Conservation (phyloP, 2,113 vertebrate species). For the Myanophis thanlyinensis region DNA sequence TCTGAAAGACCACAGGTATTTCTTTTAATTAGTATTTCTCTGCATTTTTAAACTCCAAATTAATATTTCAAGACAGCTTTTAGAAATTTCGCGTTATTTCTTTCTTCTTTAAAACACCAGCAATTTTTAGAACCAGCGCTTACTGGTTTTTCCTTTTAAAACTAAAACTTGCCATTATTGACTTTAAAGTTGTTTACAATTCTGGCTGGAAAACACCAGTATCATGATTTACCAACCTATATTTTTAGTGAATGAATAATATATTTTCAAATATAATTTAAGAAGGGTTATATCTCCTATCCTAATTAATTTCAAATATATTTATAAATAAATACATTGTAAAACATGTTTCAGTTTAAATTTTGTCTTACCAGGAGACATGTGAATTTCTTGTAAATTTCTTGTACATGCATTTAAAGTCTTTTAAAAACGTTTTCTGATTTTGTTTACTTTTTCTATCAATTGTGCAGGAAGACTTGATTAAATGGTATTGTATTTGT, state of each 20-base stretch:
- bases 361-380: neutral
- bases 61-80: neutral
- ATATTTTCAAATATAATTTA: neutral
- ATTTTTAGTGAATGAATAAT: neutral
- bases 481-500: neutral
- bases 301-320: neutral
- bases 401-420: neutral
- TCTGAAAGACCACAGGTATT: constrained; percentile 90
- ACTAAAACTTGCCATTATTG: neutral
- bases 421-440: neutral
- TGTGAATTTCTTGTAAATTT: neutral
- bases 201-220: neutral
- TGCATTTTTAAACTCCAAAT: neutral
- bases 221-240: neutral
- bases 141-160: neutral
- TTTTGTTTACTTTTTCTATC: neutral
- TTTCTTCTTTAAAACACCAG: neutral
- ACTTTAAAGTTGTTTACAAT: neutral
- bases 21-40: neutral
- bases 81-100: neutral
- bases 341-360: neutral
- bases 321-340: neutral
- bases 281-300: neutral
- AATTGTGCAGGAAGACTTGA: neutral
- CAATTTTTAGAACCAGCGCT: neutral